Percentiles rank a stretch among this genome's conserved stretches.
Evolutionary conservation across 2,797 vertebrate species (phyloP).

Genomic region (Toxotes lorentzi): DNA sequence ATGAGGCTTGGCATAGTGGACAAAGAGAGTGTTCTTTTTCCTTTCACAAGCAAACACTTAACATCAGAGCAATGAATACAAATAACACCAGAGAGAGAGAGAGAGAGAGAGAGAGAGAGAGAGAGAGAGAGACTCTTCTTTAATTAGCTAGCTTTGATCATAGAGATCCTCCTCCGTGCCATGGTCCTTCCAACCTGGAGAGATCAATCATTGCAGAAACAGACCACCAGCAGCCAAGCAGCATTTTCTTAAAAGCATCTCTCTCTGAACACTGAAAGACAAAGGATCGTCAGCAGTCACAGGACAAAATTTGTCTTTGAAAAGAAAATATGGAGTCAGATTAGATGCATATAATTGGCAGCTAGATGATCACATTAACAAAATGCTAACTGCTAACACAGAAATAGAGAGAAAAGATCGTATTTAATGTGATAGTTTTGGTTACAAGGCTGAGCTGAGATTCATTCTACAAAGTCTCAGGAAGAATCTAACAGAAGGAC

Average conservation of each 20-base stretch:
- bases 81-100: slow-evolving; percentile 79
- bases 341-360: slow-evolving; percentile 24
- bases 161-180: slow-evolving; percentile 73
- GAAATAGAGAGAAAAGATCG: not conserved
- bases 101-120: slow-evolving; percentile 72
- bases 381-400: not conserved
- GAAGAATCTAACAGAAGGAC: not conserved
- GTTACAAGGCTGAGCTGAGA: not conserved
- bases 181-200: slow-evolving; percentile 70
- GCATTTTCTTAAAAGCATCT: slow-evolving; percentile 78
- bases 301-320: slow-evolving; percentile 65
- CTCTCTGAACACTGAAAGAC: slow-evolving; percentile 68
- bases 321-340: slow-evolving; percentile 54
- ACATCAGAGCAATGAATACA: slow-evolving; percentile 85
- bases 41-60: slow-evolving; percentile 83
- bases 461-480: not conserved
- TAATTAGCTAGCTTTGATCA: slow-evolving; percentile 89
- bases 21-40: slow-evolving; percentile 79
- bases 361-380: slow-evolving; percentile 23
- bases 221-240: slow-evolving; percentile 59
- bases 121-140: slow-evolving; percentile 79
- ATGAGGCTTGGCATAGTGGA: slow-evolving; percentile 66
- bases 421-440: not conserved
- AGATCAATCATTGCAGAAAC: slow-evolving; percentile 80
- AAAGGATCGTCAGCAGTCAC: slow-evolving; percentile 58